Evolutionary conservation across 2,797 vertebrate species (phyloP).

Genomic region (Notolabrus celidotus): DNA sequence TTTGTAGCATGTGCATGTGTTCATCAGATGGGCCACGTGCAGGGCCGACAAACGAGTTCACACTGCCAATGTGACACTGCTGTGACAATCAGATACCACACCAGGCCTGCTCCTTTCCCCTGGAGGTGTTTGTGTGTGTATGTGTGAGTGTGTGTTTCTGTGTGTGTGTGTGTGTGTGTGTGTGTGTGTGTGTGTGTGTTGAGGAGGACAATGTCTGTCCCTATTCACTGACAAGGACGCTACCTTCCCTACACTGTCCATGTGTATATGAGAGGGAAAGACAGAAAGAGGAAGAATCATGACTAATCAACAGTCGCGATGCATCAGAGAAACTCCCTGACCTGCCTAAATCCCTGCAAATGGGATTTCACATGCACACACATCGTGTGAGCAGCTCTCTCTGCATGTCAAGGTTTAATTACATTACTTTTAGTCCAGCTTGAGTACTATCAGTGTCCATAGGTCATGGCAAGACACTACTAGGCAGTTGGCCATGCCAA

Average conservation of each 20-base stretch:
- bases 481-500: not conserved
- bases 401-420: slow-evolving; percentile 44
- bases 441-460: not conserved
- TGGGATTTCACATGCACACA: slow-evolving; percentile 41
- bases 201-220: slow-evolving; percentile 38
- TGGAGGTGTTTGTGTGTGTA: slow-evolving; percentile 22
- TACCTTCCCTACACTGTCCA: slow-evolving; percentile 46
- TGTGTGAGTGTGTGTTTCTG: slow-evolving; percentile 2
- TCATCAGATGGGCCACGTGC: slow-evolving; percentile 52
- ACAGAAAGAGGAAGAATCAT: slow-evolving; percentile 28
- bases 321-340: slow-evolving; percentile 55
- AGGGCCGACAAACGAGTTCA: slow-evolving; percentile 60
- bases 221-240: slow-evolving; percentile 72
- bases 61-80: slow-evolving; percentile 69
- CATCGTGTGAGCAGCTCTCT: slow-evolving; percentile 1
- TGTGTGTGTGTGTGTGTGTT: slow-evolving; percentile 27
- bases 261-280: slow-evolving; percentile 16
- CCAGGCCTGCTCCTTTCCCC: slow-evolving; percentile 52
- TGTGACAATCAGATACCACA: slow-evolving; percentile 73
- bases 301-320: slow-evolving; percentile 52
- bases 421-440: slow-evolving; percentile 35
- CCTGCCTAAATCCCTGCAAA: slow-evolving; percentile 53
- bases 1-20: slow-evolving; percentile 46
- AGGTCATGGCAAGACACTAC: slow-evolving; percentile 5
- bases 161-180: slow-evolving; percentile 5